phyloP scores from a whole-genome alignment of 2,797 vertebrate genomes.

The Mallotus villosus region DNA sequence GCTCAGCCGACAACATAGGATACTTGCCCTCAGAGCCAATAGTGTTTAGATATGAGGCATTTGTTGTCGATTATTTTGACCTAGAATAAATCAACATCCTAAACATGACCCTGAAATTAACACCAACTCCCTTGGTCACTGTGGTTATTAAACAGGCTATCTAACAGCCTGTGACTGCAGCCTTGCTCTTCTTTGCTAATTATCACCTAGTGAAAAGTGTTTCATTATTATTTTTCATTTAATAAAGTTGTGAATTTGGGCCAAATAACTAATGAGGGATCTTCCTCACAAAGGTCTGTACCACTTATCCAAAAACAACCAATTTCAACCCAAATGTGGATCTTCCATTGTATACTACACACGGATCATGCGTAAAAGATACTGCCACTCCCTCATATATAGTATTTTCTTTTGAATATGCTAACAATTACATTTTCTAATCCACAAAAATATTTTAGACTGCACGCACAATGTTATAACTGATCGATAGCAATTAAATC shows the following conservation, averaged over 20 bases:
- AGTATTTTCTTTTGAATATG: too few species aligned
- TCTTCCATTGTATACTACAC: background rate
- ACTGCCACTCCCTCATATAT: background rate
- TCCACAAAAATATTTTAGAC: too few species aligned
- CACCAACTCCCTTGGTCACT: constrained; percentile 63
- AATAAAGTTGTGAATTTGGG: constrained; percentile 88
- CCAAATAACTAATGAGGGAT: constrained; percentile 63
- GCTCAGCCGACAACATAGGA: background rate
- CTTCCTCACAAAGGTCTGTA: background rate
- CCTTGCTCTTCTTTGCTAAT: constrained; percentile 81
- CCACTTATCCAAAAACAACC: background rate
- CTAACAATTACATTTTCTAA: too few species aligned
- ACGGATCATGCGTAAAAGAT: background rate
- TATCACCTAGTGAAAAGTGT: constrained; percentile 91
- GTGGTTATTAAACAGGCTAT: constrained; percentile 76
- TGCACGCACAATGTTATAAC: too few species aligned
- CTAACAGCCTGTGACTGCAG: constrained; percentile 76
- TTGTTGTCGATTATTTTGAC: constrained; percentile 30
- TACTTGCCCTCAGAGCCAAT: background rate
- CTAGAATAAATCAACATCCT: constrained; percentile 31
- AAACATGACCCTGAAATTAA: constrained; percentile 47
- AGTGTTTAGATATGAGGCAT: constrained; percentile 39
- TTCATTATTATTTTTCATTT: constrained; percentile 87
- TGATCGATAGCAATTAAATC: too few species aligned
- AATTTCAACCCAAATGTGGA: background rate